These are phyloP conservation scores for Oreotragus oreotragus DNA, from an alignment of 2,113 vertebrate genomes.

Conservation along the genomic window DNA sequence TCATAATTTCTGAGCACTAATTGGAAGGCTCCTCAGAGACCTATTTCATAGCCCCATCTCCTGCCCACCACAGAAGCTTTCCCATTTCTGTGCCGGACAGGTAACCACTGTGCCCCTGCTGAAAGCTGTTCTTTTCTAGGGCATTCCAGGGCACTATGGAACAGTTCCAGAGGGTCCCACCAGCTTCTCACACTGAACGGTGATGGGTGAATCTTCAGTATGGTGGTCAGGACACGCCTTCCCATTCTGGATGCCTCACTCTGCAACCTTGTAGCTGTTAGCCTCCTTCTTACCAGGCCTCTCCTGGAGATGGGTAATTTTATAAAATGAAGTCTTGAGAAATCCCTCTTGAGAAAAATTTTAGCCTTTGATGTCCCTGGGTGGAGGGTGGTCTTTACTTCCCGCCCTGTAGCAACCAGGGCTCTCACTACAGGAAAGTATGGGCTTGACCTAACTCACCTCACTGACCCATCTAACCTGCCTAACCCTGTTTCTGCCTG, in stretches of 20 bases:
- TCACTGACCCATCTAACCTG: background rate
- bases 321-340: background rate
- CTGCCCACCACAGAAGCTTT: background rate
- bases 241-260: background rate
- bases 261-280: background rate
- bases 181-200: background rate
- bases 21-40: background rate
- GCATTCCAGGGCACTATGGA: background rate
- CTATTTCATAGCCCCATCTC: background rate
- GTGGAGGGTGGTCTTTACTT: background rate
- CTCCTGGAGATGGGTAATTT: background rate
- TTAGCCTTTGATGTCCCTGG: background rate
- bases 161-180: background rate
- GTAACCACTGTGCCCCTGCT: background rate
- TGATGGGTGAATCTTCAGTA: background rate
- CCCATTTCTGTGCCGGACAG: background rate
- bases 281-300: background rate
- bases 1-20: background rate
- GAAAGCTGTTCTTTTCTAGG: background rate
- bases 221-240: background rate
- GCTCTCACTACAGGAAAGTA: background rate
- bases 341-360: background rate
- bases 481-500: background rate
- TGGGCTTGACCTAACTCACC: background rate
- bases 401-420: background rate